A percentile compares a stretch with the other conserved stretches of the same genome.
phyloP scores from a whole-genome alignment of 2,113 vertebrate species.

The Pelecanoides urinatrix region DNA sequence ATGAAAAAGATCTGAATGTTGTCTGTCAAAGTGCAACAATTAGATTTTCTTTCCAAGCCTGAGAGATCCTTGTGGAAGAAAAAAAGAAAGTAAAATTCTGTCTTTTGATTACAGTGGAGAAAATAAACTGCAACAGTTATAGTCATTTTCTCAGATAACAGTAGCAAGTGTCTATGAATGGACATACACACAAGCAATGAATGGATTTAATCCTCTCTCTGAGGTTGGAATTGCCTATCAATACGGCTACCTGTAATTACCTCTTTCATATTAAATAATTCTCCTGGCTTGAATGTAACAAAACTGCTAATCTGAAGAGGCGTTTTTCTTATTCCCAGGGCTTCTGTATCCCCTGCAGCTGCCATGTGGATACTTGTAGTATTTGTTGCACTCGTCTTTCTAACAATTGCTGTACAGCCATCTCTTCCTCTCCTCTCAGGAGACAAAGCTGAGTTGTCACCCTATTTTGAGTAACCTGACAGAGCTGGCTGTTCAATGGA shows the following conservation, averaged over 20 bases:
- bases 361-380: background rate
- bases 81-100: background rate
- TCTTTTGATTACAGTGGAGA: background rate
- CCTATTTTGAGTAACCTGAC: background rate
- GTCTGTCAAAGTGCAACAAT: background rate
- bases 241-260: background rate
- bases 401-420: background rate
- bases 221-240: background rate
- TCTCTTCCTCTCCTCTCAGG: background rate
- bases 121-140: background rate
- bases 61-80: background rate
- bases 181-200: background rate
- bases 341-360: background rate
- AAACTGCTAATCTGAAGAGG: background rate
- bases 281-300: background rate
- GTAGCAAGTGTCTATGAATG: background rate
- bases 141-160: background rate
- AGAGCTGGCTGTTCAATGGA: background rate
- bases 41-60: background rate
- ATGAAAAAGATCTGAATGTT: conserved; percentile 18
- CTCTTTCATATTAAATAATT: background rate
- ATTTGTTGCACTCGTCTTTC: background rate
- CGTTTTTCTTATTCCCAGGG: background rate
- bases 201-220: background rate
- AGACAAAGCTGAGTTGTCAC: background rate